Percentiles rank a stretch among this genome's conserved stretches.
Conservation (phyloP, 2,797 vertebrate genomes). For the Galago senegalensis region DNA sequence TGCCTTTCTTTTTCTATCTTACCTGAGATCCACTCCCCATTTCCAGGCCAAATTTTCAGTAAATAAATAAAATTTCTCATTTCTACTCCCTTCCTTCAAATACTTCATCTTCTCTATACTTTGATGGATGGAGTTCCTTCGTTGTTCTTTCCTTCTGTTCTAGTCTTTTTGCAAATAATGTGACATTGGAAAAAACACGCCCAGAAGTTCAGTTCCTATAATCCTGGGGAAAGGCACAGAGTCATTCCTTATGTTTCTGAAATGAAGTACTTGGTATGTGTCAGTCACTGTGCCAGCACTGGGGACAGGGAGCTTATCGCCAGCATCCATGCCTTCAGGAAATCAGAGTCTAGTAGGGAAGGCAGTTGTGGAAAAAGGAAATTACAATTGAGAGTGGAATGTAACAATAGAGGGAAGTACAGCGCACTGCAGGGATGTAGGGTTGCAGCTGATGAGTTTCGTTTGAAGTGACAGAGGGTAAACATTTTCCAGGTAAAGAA, state of each 20-base stretch:
- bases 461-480: background rate
- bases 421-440: background rate
- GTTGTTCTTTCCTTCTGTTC: background rate
- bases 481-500: slow-evolving; percentile 27
- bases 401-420: background rate
- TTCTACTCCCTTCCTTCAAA: background rate
- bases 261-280: background rate
- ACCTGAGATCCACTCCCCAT: background rate
- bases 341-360: background rate
- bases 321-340: background rate
- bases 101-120: background rate
- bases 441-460: background rate
- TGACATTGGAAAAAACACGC: background rate
- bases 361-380: background rate
- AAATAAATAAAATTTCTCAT: background rate
- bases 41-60: background rate
- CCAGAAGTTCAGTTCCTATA: background rate
- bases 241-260: background rate
- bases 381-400: background rate
- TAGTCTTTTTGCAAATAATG: slow-evolving; percentile 2
- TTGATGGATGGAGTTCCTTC: background rate
- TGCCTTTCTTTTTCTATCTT: background rate
- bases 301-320: background rate
- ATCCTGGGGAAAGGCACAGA: background rate
- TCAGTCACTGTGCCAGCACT: background rate